Evolutionary conservation across 1,140 invertebrate species (phyloP), one percentile per base, ranked within the genome.

Genomic region (Charaxes varanes): DNA sequence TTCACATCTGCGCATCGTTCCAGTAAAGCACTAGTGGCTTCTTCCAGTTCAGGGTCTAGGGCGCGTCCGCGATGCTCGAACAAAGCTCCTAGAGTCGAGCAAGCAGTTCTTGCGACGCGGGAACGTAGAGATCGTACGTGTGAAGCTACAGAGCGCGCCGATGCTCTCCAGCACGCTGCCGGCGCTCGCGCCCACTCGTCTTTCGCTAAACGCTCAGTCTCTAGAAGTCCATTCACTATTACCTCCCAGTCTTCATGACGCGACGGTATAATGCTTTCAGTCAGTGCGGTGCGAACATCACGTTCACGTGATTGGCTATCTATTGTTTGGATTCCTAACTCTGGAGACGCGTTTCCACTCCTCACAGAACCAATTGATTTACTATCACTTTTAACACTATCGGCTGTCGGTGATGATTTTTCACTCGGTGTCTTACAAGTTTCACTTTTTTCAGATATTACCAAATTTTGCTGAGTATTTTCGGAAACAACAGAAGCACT

Each of bases 1-100:
- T 97, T 97, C 1, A 94, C 97, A 65, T 98, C 97, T 0, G 94
- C 94, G 21, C 93, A 94, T 54, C 96, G 91, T 45, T 94, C 90
- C 8, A 99, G 80, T 13, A 99, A 74, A 4, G 92, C 89, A 11
- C 87, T 88, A 0, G 90, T 90, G 37, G 96, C 88, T 53, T 95
- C 93, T 60, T 98, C 97, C 10, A 95, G 74, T 74, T 98, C 96
- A 85, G 94, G 66, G 33, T 98, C 96, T 53, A 97, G 87, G 7
- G 84, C 85, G 48, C 90, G 91, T 32, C 88, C 91, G 67, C 88
- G 88, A 6, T 88, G 70, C 0, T 82, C 72, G 71, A 96, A 97
- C 46, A 97, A 66, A 34, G 96, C 90, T 1, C 89, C 88, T 4
- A 95, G 85, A 3, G 92, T 89, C 23, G 90, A 86, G 61, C 96